phyloP scores from a whole-genome alignment of 2,113 vertebrate species.

The Nycticebus coucang region DNA sequence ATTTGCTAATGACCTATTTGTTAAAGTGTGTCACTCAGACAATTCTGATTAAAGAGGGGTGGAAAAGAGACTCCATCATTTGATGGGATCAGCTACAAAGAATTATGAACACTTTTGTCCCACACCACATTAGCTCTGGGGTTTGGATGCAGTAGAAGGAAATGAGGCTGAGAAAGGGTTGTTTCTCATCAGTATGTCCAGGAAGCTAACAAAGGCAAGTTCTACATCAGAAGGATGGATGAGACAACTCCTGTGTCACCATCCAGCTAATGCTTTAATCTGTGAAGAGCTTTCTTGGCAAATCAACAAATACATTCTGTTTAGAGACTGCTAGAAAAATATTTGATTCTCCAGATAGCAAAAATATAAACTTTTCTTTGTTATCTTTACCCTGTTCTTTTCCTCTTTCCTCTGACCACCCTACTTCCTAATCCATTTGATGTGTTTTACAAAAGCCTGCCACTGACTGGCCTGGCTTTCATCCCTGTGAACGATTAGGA shows the following conservation, averaged over 20 bases:
- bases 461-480: background rate
- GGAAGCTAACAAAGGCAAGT: background rate
- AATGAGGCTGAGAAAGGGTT: background rate
- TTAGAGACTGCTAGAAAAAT: constrained; percentile 2
- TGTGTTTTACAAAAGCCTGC: constrained; percentile 28
- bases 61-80: background rate
- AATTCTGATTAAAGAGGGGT: background rate
- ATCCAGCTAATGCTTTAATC: constrained; percentile 11
- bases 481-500: constrained; percentile 4
- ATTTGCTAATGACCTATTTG: background rate
- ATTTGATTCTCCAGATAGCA: constrained; percentile 16
- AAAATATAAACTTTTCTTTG: constrained; percentile 35
- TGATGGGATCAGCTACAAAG: background rate
- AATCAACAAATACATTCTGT: constrained; percentile 35
- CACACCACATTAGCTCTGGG: background rate
- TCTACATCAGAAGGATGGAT: background rate
- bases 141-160: background rate
- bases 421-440: background rate
- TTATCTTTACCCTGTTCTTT: background rate
- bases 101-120: background rate
- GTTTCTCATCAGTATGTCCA: background rate
- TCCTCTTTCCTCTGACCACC: background rate
- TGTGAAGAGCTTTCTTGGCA: constrained; percentile 39
- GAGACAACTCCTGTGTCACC: background rate
- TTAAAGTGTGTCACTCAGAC: background rate